Evolutionary conservation across 2,888 invertebrate genomes (phyloP).

Genomic region (Drosophila demipolita): DNA sequence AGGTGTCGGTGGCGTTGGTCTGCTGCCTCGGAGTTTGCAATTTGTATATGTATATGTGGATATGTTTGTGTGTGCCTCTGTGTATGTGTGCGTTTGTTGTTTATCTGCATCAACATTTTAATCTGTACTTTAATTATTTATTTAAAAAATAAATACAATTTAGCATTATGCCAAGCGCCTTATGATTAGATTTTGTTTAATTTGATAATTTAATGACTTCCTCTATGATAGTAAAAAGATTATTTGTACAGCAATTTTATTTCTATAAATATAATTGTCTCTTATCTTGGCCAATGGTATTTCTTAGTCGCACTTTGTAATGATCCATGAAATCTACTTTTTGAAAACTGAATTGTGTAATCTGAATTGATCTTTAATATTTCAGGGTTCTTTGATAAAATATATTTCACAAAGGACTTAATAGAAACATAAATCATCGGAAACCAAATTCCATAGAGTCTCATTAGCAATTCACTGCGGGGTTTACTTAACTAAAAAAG

Average conservation of each 20-base stretch:
- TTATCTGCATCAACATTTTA: constrained; percentile 74
- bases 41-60: constrained; percentile 11
- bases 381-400: constrained; percentile 17
- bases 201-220: constrained; percentile 69
- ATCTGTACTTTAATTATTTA: constrained; percentile 66
- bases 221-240: constrained; percentile 35
- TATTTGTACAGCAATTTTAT: not conserved
- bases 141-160: constrained; percentile 50
- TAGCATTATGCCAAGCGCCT: constrained; percentile 50
- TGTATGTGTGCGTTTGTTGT: constrained; percentile 38
- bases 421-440: constrained; percentile 26
- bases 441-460: constrained; percentile 17
- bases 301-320: constrained; percentile 2
- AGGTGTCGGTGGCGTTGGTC: constrained; percentile 63
- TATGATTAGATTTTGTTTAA: constrained; percentile 54
- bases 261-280: constrained; percentile 1
- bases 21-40: constrained; percentile 41
- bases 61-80: not conserved
- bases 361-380: constrained; percentile 26
- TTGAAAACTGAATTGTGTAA: constrained; percentile 21
- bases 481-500: constrained; percentile 42
- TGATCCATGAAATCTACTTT: constrained; percentile 40
- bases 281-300: constrained; percentile 11
- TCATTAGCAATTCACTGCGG: constrained; percentile 43
- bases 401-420: constrained; percentile 32